A percentile compares a stretch with the other conserved stretches of the same genome.
phyloP scores from a whole-genome alignment of 2,113 vertebrate genomes.

The Xiphophorus couchianus region DNA sequence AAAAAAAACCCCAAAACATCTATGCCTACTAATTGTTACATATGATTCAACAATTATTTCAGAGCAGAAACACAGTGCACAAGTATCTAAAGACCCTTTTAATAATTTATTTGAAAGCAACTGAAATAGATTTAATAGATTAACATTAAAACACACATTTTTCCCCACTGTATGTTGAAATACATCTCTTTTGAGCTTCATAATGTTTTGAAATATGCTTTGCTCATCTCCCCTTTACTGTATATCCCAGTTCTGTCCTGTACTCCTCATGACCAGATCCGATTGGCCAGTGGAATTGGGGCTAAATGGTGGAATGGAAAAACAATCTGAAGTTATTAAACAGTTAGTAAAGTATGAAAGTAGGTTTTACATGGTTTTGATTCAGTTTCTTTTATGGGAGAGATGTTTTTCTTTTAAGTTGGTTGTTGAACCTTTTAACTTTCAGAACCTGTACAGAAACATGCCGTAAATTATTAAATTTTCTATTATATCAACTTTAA shows the following conservation, averaged over 20 bases:
- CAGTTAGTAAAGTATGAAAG: not conserved
- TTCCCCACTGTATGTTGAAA: not conserved
- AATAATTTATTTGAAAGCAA: not conserved
- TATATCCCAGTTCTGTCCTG: too few species aligned
- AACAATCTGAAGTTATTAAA: not conserved
- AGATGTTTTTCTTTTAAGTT: not conserved
- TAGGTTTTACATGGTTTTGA: not conserved
- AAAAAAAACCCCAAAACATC: too few species aligned
- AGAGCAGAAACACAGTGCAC: too few species aligned
- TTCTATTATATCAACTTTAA: too few species aligned
- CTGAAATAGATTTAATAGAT: not conserved
- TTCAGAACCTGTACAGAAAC: not conserved
- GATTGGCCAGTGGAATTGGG: too few species aligned
- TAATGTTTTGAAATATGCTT: not conserved
- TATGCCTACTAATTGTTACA: too few species aligned
- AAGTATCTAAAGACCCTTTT: not conserved
- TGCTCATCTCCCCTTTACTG: too few species aligned
- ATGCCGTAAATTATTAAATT: not conserved
- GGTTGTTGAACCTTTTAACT: not conserved
- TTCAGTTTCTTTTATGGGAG: not conserved
- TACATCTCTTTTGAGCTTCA: not conserved
- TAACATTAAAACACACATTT: not conserved
- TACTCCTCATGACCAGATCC: too few species aligned
- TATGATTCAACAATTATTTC: too few species aligned
- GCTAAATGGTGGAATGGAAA: too few species aligned